Evolutionary conservation across 2,113 vertebrate species (phyloP).

Genomic region (Sialia sialis): DNA sequence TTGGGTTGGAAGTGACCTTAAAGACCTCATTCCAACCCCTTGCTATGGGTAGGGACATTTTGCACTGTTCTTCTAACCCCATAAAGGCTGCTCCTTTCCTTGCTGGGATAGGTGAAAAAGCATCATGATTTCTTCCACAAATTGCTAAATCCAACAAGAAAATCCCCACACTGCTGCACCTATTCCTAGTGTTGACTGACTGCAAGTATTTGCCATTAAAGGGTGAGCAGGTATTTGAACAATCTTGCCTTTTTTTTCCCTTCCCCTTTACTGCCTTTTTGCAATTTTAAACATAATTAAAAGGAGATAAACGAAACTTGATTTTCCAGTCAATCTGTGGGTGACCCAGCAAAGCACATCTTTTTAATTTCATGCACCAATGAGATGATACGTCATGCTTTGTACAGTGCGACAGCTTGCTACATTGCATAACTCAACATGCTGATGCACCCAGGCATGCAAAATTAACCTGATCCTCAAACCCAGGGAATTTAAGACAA

Average conservation of each 20-base stretch:
- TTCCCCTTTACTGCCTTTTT: background rate
- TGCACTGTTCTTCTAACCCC: background rate
- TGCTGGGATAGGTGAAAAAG: background rate
- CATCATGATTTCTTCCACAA: background rate
- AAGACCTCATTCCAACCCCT: background rate
- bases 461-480: constrained; percentile 59
- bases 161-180: background rate
- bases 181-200: background rate
- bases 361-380: constrained; percentile 78
- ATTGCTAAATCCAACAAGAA: background rate
- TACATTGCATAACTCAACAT: constrained; percentile 72
- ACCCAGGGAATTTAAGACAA: constrained; percentile 22
- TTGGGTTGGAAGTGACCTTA: background rate
- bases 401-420: constrained; percentile 70
- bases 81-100: background rate
- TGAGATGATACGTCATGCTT: constrained; percentile 69
- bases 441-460: constrained; percentile 62
- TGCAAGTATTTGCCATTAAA: background rate
- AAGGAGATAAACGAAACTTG: constrained; percentile 68
- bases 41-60: background rate
- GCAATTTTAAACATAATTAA: constrained; percentile 60
- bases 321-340: constrained; percentile 67
- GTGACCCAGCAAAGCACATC: constrained; percentile 76
- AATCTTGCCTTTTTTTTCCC: background rate
- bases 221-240: background rate